Conservation (phyloP, 2,113 vertebrate genomes). For the Syngnathoides biaculeatus region DNA sequence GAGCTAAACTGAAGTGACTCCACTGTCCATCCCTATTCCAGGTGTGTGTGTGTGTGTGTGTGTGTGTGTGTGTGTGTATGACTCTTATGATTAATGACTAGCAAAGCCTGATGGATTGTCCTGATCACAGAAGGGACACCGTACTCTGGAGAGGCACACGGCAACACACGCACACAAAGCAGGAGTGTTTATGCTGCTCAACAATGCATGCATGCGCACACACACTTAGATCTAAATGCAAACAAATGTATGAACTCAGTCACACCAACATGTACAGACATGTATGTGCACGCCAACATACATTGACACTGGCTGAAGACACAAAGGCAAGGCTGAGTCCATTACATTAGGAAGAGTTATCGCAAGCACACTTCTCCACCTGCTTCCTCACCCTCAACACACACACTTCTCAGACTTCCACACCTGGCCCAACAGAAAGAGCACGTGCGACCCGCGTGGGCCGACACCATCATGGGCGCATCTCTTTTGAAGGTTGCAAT, state of each 20-base stretch:
- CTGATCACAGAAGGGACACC: conserved; percentile 69
- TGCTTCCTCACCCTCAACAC: neutral
- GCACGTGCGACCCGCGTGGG: conserved; percentile 22
- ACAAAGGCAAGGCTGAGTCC: conserved; percentile 27
- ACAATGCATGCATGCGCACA: conserved; percentile 3
- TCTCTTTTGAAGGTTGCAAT: conserved; percentile 33
- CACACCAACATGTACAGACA: conserved; percentile 1
- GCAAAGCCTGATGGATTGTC: conserved; percentile 69
- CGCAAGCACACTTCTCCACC: conserved; percentile 18
- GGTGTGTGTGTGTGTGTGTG: conserved; percentile 36
- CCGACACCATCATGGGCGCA: conserved; percentile 32
- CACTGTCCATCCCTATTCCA: conserved; percentile 55
- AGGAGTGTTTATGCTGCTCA: neutral
- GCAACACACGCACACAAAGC: conserved; percentile 19
- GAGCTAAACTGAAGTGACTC: conserved; percentile 54
- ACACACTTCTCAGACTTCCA: conserved; percentile 8
- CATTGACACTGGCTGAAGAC: neutral
- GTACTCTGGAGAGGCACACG: conserved; percentile 51
- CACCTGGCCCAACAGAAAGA: conserved; percentile 32
- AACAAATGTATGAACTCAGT: neutral
- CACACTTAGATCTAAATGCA: conserved; percentile 6
- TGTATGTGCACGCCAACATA: neutral
- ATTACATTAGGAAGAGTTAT: conserved; percentile 35
- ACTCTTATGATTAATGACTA: conserved; percentile 68
- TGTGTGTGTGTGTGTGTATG: conserved; percentile 29